Conservation (phyloP, 2,888 invertebrate genomes). For the Heliconius ismenius region DNA sequence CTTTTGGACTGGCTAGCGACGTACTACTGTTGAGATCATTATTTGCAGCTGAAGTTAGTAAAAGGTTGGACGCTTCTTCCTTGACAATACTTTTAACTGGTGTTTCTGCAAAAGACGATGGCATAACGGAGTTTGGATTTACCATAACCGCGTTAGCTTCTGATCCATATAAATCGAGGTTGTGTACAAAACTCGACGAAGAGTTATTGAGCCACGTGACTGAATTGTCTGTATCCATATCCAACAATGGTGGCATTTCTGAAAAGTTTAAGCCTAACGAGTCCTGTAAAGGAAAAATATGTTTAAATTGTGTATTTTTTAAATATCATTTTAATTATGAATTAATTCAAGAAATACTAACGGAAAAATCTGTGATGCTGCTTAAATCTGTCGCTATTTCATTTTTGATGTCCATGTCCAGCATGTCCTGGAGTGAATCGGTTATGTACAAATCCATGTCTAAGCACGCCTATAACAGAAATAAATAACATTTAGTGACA, state of each 20-base stretch:
- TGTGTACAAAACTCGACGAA: constrained; percentile 84
- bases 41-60: constrained; percentile 71
- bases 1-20: constrained; percentile 83
- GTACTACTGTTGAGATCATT: constrained; percentile 62
- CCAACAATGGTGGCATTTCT: constrained; percentile 83
- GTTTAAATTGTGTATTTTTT: constrained; percentile 7
- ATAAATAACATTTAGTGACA: constrained; percentile 9
- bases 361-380: constrained; percentile 85
- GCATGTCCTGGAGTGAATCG: constrained; percentile 92
- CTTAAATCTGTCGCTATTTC: constrained; percentile 91
- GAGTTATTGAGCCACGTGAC: constrained; percentile 83
- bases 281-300: constrained; percentile 67
- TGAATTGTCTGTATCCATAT: constrained; percentile 85
- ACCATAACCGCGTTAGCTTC: constrained; percentile 91
- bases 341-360: constrained; percentile 52
- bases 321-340: constrained; percentile 1
- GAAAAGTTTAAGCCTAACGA: constrained; percentile 83
- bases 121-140: constrained; percentile 95
- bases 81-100: constrained; percentile 74
- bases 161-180: constrained; percentile 85
- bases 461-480: constrained; percentile 76
- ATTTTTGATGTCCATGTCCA: constrained; percentile 93
- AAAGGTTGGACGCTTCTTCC: constrained; percentile 74
- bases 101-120: constrained; percentile 84
- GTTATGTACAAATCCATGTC: constrained; percentile 85